Conservation (phyloP, 2,888 invertebrate species). For the Microchrysa polita region DNA sequence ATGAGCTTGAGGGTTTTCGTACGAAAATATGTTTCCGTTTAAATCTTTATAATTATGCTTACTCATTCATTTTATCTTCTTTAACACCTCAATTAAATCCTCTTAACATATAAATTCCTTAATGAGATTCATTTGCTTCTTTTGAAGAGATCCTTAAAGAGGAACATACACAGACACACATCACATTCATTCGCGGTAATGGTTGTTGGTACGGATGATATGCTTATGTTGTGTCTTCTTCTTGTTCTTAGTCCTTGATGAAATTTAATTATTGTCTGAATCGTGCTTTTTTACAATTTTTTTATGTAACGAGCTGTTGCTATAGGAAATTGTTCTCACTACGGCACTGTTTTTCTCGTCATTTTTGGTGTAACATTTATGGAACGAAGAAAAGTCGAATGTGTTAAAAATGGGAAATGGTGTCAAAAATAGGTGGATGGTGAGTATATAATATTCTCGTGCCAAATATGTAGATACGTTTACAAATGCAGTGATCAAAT, state of each 20-base stretch:
- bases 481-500: no score
- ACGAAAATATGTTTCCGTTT: neutral
- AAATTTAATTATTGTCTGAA: neutral
- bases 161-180: neutral
- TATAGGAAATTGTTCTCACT: neutral
- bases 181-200: neutral
- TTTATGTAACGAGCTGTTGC: no score
- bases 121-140: conserved; percentile 9
- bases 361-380: neutral
- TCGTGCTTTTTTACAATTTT: neutral
- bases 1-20: neutral
- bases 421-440: no score
- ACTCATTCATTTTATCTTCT: neutral
- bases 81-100: conserved; percentile 23
- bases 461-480: no score
- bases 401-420: no score
- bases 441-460: no score
- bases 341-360: neutral
- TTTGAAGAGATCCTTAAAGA: neutral
- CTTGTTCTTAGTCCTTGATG: neutral
- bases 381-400: no score
- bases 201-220: neutral
- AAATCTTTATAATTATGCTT: neutral
- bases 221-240: neutral
- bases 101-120: conserved; percentile 24